These are phyloP conservation scores for Bufo gargarizans DNA, from an alignment of 2,113 vertebrate genomes.

Conservation along the genomic window DNA sequence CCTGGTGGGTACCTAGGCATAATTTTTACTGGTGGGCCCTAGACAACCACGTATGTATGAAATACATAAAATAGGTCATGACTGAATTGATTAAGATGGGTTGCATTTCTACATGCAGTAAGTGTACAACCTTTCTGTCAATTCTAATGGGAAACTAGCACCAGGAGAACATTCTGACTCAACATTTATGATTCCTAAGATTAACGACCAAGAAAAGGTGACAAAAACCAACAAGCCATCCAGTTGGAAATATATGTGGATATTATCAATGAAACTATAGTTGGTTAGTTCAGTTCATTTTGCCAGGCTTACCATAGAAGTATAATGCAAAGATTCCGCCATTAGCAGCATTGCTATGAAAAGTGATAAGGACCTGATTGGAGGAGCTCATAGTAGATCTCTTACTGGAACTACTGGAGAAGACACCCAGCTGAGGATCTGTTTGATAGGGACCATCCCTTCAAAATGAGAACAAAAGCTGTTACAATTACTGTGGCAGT, in stretches of 20 bases:
- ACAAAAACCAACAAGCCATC: background rate
- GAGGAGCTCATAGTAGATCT: constrained; percentile 88
- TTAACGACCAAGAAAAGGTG: background rate
- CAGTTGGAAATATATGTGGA: background rate
- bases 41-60: too few relatives aligned
- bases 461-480: background rate
- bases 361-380: constrained; percentile 90
- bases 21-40: too few relatives aligned
- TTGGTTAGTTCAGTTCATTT: background rate
- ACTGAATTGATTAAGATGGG: too few relatives aligned
- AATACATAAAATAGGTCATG: too few relatives aligned
- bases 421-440: constrained; percentile 87
- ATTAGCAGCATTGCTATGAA: constrained; percentile 87
- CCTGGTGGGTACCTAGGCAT: too few relatives aligned
- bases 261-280: background rate
- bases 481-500: background rate
- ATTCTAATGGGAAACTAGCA: background rate
- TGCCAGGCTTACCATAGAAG: constrained; percentile 82
- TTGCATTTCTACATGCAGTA: too few relatives aligned
- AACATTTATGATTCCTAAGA: background rate
- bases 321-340: constrained; percentile 86
- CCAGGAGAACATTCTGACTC: background rate
- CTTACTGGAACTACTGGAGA: constrained; percentile 85
- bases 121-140: background rate
- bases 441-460: constrained; percentile 95